Percentiles rank a stretch among this genome's conserved stretches.
Evolutionary conservation across 2,797 vertebrate genomes (phyloP).

Genomic region (Decapterus maruadsi): DNA sequence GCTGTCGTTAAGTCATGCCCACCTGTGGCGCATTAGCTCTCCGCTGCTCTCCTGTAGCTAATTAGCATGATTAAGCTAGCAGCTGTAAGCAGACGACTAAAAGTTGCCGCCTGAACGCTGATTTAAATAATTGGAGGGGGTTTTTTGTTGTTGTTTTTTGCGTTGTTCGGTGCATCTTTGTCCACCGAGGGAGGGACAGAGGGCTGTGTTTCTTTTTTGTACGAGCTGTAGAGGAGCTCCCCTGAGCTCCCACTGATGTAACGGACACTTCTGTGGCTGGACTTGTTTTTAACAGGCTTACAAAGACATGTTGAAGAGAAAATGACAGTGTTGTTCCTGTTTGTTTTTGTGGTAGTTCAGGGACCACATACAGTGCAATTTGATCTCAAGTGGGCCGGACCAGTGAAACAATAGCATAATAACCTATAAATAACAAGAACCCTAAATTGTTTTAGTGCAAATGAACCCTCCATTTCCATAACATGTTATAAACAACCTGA

Average conservation of each 20-base stretch:
- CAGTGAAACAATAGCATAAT: no score
- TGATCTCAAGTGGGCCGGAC: no score
- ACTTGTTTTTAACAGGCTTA: constrained; percentile 19
- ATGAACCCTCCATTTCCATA: no score
- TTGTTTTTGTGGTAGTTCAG: neutral
- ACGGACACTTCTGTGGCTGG: constrained; percentile 26
- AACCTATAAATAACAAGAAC: no score
- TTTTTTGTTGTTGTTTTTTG: neutral
- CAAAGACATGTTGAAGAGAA: constrained; percentile 9
- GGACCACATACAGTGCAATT: no score
- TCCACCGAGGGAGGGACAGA: constrained; percentile 42
- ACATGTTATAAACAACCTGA: no score
- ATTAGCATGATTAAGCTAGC: constrained; percentile 22
- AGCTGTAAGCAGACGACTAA: constrained; percentile 16
- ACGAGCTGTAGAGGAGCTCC: constrained; percentile 31
- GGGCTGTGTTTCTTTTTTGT: constrained; percentile 43
- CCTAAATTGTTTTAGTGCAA: no score
- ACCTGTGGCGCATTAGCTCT: constrained; percentile 18
- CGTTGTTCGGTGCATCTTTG: constrained; percentile 3
- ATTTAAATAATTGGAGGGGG: constrained; percentile 10
- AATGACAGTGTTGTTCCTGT: constrained; percentile 7
- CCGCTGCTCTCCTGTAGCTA: constrained; percentile 6
- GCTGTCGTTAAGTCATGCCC: constrained; percentile 13
- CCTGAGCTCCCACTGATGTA: constrained; percentile 45
- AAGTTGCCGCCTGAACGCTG: neutral